Evolutionary conservation across 2,888 invertebrate genomes (phyloP).

Genomic region (Willowsia nigromaculata): DNA sequence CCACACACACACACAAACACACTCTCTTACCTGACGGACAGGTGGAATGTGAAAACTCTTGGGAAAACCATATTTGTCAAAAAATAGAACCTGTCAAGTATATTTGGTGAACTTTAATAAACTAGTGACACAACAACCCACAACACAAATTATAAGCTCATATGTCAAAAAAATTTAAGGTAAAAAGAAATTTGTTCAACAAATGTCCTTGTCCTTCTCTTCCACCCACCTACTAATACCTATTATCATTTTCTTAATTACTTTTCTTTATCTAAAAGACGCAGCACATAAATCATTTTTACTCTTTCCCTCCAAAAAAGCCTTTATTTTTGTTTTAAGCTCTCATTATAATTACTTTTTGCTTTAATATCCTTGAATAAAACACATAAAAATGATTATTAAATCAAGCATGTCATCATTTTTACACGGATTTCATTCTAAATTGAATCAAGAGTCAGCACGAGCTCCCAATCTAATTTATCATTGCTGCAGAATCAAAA

Average conservation of each 20-base stretch:
- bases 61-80: conserved; percentile 20
- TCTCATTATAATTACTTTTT: background rate
- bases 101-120: background rate
- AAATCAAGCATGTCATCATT: conserved; percentile 36
- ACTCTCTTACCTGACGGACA: background rate
- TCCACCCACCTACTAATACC: conserved; percentile 1
- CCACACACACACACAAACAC: background rate
- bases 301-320: background rate
- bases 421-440: background rate
- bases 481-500: background rate
- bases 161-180: background rate
- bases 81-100: background rate
- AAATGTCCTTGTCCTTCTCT: conserved; percentile 27
- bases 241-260: conserved; percentile 25
- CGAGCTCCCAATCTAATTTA: conserved; percentile 14
- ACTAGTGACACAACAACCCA: too few relatives aligned
- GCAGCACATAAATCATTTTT: background rate
- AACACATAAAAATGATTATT: background rate
- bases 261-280: background rate
- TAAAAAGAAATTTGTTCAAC: background rate
- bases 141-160: background rate
- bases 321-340: background rate
- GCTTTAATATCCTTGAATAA: background rate
- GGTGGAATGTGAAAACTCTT: conserved; percentile 27
- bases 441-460: background rate